Conservation (phyloP, 2,888 invertebrate genomes). For the Corbicula japonica region DNA sequence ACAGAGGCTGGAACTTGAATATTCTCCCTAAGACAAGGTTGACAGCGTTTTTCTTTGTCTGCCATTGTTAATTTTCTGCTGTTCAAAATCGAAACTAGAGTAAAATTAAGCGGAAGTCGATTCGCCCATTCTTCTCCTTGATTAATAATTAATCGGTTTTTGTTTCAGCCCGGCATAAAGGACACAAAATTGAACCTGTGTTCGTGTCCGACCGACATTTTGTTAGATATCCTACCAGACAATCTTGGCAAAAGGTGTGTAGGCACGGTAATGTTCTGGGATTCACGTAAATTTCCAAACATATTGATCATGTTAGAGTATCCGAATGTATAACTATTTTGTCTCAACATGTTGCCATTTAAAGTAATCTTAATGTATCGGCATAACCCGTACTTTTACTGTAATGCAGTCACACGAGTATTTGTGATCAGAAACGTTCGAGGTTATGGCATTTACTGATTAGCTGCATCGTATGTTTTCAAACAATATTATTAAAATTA, state of each 20-base stretch:
- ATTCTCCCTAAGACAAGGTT: slow-evolving; percentile 10
- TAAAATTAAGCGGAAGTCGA: background rate
- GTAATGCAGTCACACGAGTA: background rate
- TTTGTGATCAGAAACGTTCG: background rate
- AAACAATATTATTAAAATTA: too few relatives aligned
- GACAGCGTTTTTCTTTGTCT: slow-evolving; percentile 10
- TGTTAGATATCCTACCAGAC: slow-evolving; percentile 1
- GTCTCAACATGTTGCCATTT: background rate
- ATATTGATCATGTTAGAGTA: background rate
- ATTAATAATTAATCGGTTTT: background rate
- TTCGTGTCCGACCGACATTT: too few relatives aligned
- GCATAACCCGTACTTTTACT: background rate
- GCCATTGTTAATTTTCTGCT: slow-evolving; percentile 14
- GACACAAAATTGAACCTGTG: too few relatives aligned
- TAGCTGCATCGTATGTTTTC: too few relatives aligned
- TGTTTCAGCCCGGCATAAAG: background rate
- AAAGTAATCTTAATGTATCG: background rate
- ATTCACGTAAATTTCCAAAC: background rate
- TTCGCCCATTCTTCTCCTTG: background rate
- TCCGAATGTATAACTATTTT: background rate
- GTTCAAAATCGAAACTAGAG: background rate
- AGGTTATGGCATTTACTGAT: background rate
- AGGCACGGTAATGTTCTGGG: slow-evolving; percentile 7
- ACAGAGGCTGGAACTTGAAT: background rate
- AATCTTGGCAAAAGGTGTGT: background rate